Conservation (phyloP, 2,888 invertebrate species). For the Machimus atricapillus region DNA sequence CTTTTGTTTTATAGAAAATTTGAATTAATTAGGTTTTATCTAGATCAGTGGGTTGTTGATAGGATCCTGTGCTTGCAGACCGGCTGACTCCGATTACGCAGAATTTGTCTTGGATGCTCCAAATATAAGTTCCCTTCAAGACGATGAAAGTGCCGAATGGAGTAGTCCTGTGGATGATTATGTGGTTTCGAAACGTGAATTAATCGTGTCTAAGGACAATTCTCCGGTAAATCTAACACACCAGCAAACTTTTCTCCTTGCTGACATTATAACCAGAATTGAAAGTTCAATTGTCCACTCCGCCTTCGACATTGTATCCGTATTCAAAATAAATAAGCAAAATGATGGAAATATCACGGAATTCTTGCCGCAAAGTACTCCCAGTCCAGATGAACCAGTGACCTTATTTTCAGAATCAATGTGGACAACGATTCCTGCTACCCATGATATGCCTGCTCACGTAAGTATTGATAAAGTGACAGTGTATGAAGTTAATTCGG, state of each 20-base stretch:
- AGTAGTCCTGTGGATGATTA: neutral
- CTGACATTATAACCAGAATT: constrained; percentile 55
- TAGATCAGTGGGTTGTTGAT: neutral
- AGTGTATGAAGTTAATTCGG: constrained; percentile 45
- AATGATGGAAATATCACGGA: constrained; percentile 43
- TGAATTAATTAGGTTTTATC: neutral
- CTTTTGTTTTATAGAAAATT: neutral
- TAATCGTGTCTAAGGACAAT: neutral
- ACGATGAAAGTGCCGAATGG: neutral
- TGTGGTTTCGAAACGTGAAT: constrained; percentile 1
- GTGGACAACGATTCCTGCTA: constrained; percentile 43
- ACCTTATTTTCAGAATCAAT: neutral
- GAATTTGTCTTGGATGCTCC: neutral
- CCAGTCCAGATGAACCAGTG: neutral
- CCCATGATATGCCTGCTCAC: constrained; percentile 52
- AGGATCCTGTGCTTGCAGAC: neutral
- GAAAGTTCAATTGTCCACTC: constrained; percentile 56
- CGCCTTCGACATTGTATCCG: constrained; percentile 53
- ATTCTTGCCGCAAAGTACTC: neutral
- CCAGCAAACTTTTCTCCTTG: constrained; percentile 53
- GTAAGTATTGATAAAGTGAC: constrained; percentile 56
- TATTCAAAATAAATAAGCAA: constrained; percentile 49
- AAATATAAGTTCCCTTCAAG: neutral
- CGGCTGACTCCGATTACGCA: neutral
- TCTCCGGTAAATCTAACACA: constrained; percentile 50